A percentile compares a stretch with the other conserved stretches of the same genome.
Evolutionary conservation across 2,113 vertebrate genomes (phyloP).

Genomic region (Todiramphus chloris): DNA sequence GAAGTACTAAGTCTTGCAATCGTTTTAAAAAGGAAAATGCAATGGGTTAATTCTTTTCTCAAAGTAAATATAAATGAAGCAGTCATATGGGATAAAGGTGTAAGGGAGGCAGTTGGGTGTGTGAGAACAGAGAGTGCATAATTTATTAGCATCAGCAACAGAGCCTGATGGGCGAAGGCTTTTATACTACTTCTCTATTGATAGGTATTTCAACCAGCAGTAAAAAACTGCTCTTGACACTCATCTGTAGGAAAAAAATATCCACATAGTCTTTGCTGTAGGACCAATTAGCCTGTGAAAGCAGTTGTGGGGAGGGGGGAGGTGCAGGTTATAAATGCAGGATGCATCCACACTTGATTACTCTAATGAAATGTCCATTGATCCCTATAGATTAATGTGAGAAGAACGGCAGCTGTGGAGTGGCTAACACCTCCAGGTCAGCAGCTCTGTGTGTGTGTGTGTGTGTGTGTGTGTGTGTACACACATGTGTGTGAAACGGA

Average conservation of each 20-base stretch:
- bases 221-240: conserved; percentile 77
- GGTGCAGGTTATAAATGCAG: conserved; percentile 75
- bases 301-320: conserved; percentile 60
- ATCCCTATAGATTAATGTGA: conserved; percentile 87
- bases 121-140: conserved; percentile 23
- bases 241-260: conserved; percentile 77
- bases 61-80: not conserved
- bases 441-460: conserved; percentile 44
- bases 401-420: conserved; percentile 81
- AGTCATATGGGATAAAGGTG: not conserved
- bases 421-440: conserved; percentile 79
- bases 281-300: conserved; percentile 80
- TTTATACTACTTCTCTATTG: conserved; percentile 68
- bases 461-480: not conserved
- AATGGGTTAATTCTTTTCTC: not conserved
- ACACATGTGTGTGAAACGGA: not conserved
- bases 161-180: conserved; percentile 64
- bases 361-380: conserved; percentile 88
- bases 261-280: conserved; percentile 74
- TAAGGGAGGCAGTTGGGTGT: conserved; percentile 40
- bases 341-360: conserved; percentile 84
- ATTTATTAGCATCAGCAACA: conserved; percentile 61
- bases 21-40: not conserved
- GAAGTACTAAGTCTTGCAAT: not conserved
- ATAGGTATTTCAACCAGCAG: conserved; percentile 75